Percentiles rank a stretch among this genome's conserved stretches.
phyloP scores from a whole-genome alignment of 2,797 vertebrate genomes.

The Melanotaenia trifasciata region DNA sequence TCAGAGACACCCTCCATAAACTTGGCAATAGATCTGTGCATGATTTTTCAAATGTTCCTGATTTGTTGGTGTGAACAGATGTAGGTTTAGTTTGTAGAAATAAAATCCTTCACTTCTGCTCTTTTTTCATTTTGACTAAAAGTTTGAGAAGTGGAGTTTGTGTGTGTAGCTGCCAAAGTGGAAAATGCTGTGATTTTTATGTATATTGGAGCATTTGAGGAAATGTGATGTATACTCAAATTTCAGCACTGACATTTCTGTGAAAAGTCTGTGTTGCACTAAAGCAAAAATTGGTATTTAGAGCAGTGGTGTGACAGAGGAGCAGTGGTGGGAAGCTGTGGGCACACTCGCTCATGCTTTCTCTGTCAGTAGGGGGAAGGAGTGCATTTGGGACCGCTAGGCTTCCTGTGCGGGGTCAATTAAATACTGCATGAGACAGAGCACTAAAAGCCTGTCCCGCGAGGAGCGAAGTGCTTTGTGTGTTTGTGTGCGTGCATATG shows the following conservation, averaged over 20 bases:
- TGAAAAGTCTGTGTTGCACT: slow-evolving; percentile 51
- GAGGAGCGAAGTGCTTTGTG: slow-evolving; percentile 83
- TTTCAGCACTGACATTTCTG: slow-evolving; percentile 48
- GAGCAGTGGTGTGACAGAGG: slow-evolving; percentile 61
- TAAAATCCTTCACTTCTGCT: slow-evolving; percentile 3
- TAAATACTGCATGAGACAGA: slow-evolving; percentile 90
- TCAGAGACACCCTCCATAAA: slow-evolving; percentile 14
- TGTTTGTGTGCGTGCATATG: slow-evolving; percentile 44
- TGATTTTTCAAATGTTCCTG: slow-evolving; percentile 2
- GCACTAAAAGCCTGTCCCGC: slow-evolving; percentile 87
- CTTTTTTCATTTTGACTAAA: slow-evolving; percentile 33
- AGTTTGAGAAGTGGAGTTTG: slow-evolving; percentile 43
- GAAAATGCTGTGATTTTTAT: slow-evolving; percentile 5
- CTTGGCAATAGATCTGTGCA: not conserved
- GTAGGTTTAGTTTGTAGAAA: slow-evolving; percentile 11
- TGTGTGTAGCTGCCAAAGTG: slow-evolving; percentile 33
- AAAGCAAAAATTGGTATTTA: slow-evolving; percentile 70
- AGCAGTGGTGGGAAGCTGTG: slow-evolving; percentile 61
- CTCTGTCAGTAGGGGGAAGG: slow-evolving; percentile 67
- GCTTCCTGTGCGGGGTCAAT: slow-evolving; percentile 88
- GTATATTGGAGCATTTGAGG: slow-evolving; percentile 8
- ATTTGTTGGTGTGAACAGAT: slow-evolving; percentile 1
- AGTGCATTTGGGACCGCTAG: slow-evolving; percentile 84
- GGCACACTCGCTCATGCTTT: slow-evolving; percentile 69
- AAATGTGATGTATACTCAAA: slow-evolving; percentile 30